phyloP scores from a whole-genome alignment of 2,113 vertebrate genomes.

The Dolichotis patagonum region DNA sequence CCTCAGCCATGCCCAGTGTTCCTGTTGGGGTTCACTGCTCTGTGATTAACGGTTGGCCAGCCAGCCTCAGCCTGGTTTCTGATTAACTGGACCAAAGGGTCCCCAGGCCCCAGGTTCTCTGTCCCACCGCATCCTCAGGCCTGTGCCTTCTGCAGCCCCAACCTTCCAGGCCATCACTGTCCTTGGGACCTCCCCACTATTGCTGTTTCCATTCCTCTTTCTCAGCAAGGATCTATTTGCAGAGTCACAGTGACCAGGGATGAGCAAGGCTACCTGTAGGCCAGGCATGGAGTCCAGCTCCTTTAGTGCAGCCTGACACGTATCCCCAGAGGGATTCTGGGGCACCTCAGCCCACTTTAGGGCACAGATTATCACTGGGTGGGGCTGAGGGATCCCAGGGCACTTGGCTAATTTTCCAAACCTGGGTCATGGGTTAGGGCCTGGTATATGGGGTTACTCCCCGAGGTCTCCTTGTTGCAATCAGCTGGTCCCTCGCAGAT shows the following conservation, averaged over 20 bases:
- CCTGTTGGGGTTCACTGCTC: conserved; percentile 75
- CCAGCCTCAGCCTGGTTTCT: conserved; percentile 78
- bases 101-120: conserved; percentile 64
- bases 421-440: fast-evolving
- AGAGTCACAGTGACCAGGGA: fast-evolving
- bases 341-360: not conserved
- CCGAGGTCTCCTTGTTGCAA: fast-evolving
- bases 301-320: fast-evolving
- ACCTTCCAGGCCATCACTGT: conserved; percentile 54
- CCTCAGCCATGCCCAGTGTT: not conserved
- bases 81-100: conserved; percentile 69
- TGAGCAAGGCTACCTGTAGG: fast-evolving
- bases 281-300: not conserved
- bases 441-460: fast-evolving
- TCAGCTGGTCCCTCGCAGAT: fast-evolving
- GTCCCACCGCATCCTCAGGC: conserved; percentile 73
- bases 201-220: conserved; percentile 57
- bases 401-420: not conserved
- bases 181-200: conserved; percentile 57
- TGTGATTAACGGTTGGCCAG: conserved; percentile 80
- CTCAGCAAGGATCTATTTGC: not conserved
- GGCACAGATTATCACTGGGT: fast-evolving
- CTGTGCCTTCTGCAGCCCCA: conserved; percentile 43
- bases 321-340: fast-evolving
- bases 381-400: not conserved